These are phyloP conservation scores for Rhinichthys klamathensis DNA, from an alignment of 2,113 vertebrate species.

Conservation along the genomic window DNA sequence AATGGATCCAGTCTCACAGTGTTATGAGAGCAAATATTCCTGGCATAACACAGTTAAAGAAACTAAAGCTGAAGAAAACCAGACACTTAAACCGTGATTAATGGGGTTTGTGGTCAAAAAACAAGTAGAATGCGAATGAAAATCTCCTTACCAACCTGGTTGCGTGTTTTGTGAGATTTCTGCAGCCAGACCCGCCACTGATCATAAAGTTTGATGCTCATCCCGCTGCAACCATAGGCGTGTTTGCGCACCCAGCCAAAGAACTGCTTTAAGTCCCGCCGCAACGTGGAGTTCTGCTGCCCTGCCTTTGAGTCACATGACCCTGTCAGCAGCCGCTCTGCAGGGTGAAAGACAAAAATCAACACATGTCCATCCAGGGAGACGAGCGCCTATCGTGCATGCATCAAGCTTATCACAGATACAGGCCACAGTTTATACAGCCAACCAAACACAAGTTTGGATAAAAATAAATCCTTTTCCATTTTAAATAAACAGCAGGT, in stretches of 20 bases:
- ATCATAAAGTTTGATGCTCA: constrained; percentile 97
- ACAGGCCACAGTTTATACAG: constrained; percentile 35
- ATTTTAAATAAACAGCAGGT: constrained; percentile 60
- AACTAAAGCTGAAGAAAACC: constrained; percentile 31
- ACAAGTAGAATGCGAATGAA: background rate
- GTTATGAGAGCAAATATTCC: constrained; percentile 39
- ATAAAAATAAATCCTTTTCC: constrained; percentile 57
- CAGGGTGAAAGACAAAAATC: background rate
- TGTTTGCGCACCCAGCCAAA: constrained; percentile 97
- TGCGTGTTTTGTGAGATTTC: constrained; percentile 96
- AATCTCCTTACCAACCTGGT: constrained; percentile 95
- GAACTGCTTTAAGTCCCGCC: constrained; percentile 96
- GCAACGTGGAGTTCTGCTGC: constrained; percentile 91
- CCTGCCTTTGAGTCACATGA: constrained; percentile 91
- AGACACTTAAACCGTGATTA: constrained; percentile 21
- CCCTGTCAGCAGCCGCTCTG: constrained; percentile 81
- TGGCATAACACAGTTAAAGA: constrained; percentile 22
- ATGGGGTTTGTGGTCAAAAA: background rate
- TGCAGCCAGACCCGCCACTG: constrained; percentile 98
- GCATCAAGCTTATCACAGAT: background rate
- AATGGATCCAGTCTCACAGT: background rate
- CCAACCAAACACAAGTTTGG: constrained; percentile 36
- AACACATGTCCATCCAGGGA: background rate
- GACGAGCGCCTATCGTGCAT: background rate
- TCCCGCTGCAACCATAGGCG: constrained; percentile 91